These are phyloP conservation scores for Puffinus mauretanicus DNA, from an alignment of 2,113 vertebrate genomes.

Conservation along the genomic window DNA sequence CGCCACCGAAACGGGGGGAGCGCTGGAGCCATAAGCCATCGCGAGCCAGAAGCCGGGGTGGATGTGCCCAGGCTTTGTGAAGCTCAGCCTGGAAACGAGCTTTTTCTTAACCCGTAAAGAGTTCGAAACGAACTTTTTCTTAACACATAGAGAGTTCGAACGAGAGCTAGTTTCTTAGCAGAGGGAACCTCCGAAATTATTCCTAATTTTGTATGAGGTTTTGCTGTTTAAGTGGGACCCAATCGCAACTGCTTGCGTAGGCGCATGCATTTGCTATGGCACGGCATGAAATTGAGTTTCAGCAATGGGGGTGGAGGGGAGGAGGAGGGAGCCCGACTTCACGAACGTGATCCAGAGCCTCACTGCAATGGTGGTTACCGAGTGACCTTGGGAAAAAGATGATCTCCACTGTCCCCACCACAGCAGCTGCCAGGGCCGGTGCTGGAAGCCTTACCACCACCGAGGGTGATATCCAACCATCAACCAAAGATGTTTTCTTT, in stretches of 20 bases:
- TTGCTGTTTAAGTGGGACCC: background rate
- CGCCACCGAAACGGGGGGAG: background rate
- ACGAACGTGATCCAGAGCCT: rapidly evolving
- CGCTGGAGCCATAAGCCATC: background rate
- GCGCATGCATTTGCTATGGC: rapidly evolving
- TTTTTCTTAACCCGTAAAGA: background rate
- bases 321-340: background rate
- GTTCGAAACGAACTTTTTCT: background rate
- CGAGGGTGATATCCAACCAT: background rate
- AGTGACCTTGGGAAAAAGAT: background rate
- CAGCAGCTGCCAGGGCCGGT: background rate
- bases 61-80: background rate
- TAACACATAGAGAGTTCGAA: background rate
- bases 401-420: background rate
- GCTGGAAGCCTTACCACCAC: background rate
- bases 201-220: background rate
- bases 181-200: background rate
- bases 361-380: background rate
- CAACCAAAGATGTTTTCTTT: background rate
- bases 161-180: background rate
- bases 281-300: background rate
- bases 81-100: background rate
- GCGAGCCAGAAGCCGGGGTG: background rate
- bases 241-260: background rate
- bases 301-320: background rate